Conservation (phyloP, 1,140 invertebrate species). For the Drosophila rhopaloa region DNA sequence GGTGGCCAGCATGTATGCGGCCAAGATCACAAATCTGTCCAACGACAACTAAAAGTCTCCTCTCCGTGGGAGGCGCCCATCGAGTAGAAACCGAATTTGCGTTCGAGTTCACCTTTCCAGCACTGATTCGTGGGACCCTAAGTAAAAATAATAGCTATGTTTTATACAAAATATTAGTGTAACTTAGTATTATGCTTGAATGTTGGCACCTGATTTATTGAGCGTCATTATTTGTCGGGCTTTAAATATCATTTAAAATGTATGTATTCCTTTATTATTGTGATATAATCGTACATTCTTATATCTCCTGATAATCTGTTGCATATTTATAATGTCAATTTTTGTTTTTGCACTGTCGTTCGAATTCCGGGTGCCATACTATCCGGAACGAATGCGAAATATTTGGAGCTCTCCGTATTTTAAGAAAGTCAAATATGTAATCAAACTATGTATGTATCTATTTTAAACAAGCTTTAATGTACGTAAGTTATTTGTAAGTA, state of each 20-base stretch:
- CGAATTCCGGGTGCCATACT: conserved; percentile 29
- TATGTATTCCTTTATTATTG: conserved; percentile 83
- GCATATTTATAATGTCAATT: conserved; percentile 76
- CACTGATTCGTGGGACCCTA: conserved; percentile 10
- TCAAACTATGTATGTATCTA: conserved; percentile 52
- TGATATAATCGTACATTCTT: conserved; percentile 79
- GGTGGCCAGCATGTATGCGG: conserved; percentile 85
- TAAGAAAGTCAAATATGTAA: conserved; percentile 51
- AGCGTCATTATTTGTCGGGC: conserved; percentile 43
- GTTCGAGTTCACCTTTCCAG: conserved; percentile 18
- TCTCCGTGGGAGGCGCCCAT: neutral
- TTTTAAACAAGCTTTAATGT: conserved; percentile 75
- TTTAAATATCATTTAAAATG: conserved; percentile 74
- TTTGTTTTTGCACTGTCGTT: conserved; percentile 44
- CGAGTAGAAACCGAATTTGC: conserved; percentile 26
- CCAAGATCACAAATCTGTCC: conserved; percentile 82
- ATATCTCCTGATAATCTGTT: conserved; percentile 78
- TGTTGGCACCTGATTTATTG: conserved; percentile 43
- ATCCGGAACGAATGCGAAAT: conserved; percentile 16
- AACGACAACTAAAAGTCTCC: conserved; percentile 69
- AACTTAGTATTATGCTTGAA: conserved; percentile 56
- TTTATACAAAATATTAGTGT: conserved; percentile 49
- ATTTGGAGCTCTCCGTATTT: conserved; percentile 47
- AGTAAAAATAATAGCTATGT: conserved; percentile 25
- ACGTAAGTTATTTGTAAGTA: conserved; percentile 58